Evolutionary conservation across 2,797 vertebrate species (phyloP).

Genomic region (Leucoraja ocellata): DNA sequence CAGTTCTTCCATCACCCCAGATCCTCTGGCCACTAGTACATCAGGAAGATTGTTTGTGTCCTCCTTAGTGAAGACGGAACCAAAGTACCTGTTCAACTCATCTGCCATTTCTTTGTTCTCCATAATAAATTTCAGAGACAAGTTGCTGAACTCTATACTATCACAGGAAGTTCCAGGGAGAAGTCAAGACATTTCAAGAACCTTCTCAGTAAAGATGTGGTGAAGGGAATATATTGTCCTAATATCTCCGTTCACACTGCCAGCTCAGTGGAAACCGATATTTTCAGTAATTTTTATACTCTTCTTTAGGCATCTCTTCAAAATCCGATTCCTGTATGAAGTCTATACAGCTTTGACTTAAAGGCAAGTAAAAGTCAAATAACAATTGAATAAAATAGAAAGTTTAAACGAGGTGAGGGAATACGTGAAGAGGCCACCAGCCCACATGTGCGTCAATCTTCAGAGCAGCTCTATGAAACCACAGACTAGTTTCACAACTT

Average conservation of each 20-base stretch:
- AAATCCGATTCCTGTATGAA: neutral
- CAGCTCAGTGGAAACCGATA: neutral
- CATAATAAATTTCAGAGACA: too few species aligned
- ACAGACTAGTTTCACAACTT: too few species aligned
- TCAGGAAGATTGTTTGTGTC: too few species aligned
- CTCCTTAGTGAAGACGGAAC: too few species aligned
- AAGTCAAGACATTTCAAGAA: neutral
- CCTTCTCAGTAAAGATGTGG: neutral
- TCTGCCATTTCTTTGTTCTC: too few species aligned
- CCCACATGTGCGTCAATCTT: too few species aligned
- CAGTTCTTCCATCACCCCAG: too few species aligned
- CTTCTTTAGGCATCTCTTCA: neutral
- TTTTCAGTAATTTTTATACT: neutral
- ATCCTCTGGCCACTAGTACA: too few species aligned
- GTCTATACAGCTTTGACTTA: neutral
- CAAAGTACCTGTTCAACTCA: too few species aligned
- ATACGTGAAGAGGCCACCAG: too few species aligned
- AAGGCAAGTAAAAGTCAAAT: neutral
- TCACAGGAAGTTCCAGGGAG: neutral
- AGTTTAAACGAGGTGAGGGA: too few species aligned
- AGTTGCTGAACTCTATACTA: neutral
- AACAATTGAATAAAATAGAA: neutral
- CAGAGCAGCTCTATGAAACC: too few species aligned
- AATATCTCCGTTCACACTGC: neutral
- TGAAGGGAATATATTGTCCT: neutral